These are phyloP conservation scores for Bos taurus DNA, from an alignment of 2,113 vertebrate genomes.

Conservation along the genomic window DNA sequence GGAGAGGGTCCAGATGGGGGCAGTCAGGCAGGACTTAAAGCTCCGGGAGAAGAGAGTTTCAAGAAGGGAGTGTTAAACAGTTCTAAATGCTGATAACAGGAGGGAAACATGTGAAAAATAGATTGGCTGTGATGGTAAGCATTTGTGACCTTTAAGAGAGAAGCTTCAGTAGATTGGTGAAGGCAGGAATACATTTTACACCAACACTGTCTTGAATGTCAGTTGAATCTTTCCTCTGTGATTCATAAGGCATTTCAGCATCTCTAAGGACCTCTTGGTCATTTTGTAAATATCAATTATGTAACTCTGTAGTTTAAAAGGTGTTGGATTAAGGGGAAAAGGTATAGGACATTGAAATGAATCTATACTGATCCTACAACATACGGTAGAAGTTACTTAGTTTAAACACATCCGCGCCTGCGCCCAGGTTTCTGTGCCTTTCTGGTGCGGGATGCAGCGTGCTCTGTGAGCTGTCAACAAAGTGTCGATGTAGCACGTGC, in stretches of 20 bases:
- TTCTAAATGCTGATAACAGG: not conserved
- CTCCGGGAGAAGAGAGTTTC: not conserved
- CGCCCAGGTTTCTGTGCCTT: slow-evolving; percentile 26
- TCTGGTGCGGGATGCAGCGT: not conserved
- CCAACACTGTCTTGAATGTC: slow-evolving; percentile 26
- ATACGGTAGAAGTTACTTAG: not conserved
- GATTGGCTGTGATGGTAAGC: not conserved
- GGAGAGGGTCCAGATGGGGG: not conserved
- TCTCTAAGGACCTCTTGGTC: not conserved
- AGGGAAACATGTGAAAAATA: not conserved
- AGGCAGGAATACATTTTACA: not conserved
- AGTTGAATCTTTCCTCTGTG: slow-evolving; percentile 27
- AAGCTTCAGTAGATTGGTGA: not conserved
- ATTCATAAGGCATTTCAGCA: slow-evolving; percentile 12
- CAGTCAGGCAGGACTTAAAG: not conserved
- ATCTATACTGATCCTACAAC: not conserved
- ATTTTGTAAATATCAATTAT: slow-evolving; percentile 14
- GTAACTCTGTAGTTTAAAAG: slow-evolving; percentile 27
- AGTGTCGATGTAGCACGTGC: not conserved
- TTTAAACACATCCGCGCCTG: not conserved
- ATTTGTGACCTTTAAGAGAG: not conserved
- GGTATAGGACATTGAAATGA: not conserved
- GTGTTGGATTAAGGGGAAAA: not conserved
- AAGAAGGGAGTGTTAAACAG: not conserved
- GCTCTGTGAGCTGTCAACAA: slow-evolving; percentile 2